phyloP scores from a whole-genome alignment of 2,797 vertebrate genomes.

The Anabas testudineus region DNA sequence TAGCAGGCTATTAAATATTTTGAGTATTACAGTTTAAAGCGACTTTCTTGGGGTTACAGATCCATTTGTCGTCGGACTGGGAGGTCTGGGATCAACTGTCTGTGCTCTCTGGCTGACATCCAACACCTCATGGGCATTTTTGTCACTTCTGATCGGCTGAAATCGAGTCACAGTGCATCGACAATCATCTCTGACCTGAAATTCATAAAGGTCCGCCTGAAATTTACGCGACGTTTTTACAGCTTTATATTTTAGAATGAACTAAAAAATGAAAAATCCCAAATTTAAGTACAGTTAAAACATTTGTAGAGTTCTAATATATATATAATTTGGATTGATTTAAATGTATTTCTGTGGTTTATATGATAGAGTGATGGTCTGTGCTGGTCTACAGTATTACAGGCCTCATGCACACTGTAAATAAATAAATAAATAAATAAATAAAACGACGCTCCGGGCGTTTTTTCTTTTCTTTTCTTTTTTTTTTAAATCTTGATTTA shows the following conservation, averaged over 20 bases:
- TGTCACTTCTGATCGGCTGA: conserved; percentile 65
- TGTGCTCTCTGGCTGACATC: conserved; percentile 69
- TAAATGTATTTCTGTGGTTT: not conserved
- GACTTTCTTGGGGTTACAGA: conserved; percentile 26
- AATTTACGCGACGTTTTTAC: not conserved
- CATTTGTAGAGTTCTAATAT: not conserved
- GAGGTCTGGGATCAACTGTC: conserved; percentile 64
- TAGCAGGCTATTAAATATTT: too few species aligned
- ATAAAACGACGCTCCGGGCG: conserved; percentile 29
- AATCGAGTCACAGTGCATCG: conserved; percentile 39
- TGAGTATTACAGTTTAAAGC: not conserved
- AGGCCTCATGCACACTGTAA: not conserved
- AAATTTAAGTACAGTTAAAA: not conserved
- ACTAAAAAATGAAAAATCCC: rapidly evolving
- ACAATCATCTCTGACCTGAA: not conserved
- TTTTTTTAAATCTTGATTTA: conserved; percentile 43
- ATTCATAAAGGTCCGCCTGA: too few species aligned
- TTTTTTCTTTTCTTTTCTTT: conserved; percentile 24
- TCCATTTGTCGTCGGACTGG: conserved; percentile 25
- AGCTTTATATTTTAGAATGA: not conserved
- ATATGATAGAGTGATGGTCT: not conserved
- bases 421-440: conserved; percentile 37
- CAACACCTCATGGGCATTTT: conserved; percentile 65
- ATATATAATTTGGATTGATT: not conserved
- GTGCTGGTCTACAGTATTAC: not conserved